Conservation (phyloP, 2,113 vertebrate species). For the Callipepla squamata region DNA sequence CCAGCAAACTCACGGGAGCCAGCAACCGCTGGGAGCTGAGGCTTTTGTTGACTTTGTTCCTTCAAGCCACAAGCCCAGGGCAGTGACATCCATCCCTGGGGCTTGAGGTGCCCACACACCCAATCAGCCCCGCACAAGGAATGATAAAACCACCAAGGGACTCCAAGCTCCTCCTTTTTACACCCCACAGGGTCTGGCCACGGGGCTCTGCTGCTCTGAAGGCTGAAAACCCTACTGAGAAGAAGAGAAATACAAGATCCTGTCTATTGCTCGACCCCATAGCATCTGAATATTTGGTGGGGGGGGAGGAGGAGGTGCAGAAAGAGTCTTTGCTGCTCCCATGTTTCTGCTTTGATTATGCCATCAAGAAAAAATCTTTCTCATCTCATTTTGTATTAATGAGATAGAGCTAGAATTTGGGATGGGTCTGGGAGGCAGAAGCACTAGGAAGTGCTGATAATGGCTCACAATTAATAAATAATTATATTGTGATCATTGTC, state of each 20-base stretch:
- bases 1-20: background rate
- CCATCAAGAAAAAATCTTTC: background rate
- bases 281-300: background rate
- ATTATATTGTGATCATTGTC: conserved; percentile 1
- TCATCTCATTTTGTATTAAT: background rate
- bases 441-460: conserved; percentile 14
- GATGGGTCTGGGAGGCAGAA: background rate
- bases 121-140: background rate
- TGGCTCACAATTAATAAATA: conserved; percentile 55
- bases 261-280: background rate
- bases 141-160: background rate
- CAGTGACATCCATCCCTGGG: background rate
- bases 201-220: background rate
- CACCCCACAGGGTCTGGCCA: background rate
- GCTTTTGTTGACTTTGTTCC: background rate
- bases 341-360: background rate
- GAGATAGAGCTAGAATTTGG: background rate
- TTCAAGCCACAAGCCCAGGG: background rate
- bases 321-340: background rate
- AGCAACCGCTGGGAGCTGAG: background rate
- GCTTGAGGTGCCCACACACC: background rate
- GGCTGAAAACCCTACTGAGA: background rate
- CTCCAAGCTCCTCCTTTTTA: background rate
- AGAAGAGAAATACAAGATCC: background rate
- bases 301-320: background rate